phyloP scores from a whole-genome alignment of 2,797 vertebrate species.

The Ptychobarbus kaznakovi region DNA sequence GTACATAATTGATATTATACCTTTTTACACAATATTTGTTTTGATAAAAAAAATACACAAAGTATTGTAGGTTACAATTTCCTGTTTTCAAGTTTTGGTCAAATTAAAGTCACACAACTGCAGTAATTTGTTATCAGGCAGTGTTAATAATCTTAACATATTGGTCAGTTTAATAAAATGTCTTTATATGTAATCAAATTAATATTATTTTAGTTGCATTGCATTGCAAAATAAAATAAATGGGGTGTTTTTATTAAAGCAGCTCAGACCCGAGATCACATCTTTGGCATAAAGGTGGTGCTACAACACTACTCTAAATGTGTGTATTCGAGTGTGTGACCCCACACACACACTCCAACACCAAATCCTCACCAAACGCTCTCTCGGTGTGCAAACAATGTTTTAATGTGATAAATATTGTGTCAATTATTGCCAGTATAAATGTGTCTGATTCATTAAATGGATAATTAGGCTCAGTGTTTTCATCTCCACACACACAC shows the following conservation, averaged over 20 bases:
- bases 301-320: slow-evolving; percentile 85
- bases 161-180: background rate
- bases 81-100: background rate
- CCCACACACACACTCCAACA: background rate
- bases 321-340: slow-evolving; percentile 14
- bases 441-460: slow-evolving; percentile 39
- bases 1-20: background rate
- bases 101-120: background rate
- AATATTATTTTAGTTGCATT: background rate
- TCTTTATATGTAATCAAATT: background rate
- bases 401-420: slow-evolving; percentile 53
- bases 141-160: background rate
- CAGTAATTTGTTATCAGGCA: background rate
- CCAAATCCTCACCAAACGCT: background rate
- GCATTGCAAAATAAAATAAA: background rate
- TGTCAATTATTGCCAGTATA: slow-evolving; percentile 25
- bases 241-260: slow-evolving; percentile 25
- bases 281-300: slow-evolving; percentile 95
- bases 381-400: slow-evolving; percentile 23
- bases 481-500: slow-evolving; percentile 15
- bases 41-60: background rate
- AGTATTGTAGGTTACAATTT: background rate
- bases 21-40: background rate
- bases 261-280: slow-evolving; percentile 77
- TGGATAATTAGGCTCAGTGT: slow-evolving; percentile 31